Evolutionary conservation across 2,888 invertebrate species (phyloP).

Genomic region (Blastobasis adustella): DNA sequence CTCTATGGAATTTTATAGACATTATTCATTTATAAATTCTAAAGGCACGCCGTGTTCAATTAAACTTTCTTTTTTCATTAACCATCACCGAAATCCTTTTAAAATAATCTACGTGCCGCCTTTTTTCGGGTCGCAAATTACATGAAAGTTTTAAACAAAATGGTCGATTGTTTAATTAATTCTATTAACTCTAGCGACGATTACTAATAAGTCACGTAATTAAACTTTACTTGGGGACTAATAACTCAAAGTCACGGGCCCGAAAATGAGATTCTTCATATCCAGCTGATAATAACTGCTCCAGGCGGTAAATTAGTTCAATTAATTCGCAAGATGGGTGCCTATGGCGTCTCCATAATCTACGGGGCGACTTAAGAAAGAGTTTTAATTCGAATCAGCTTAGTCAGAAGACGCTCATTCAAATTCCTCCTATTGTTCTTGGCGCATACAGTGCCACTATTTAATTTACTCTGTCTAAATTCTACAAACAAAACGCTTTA

Average conservation of each 20-base stretch:
- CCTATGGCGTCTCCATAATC: slow-evolving; percentile 44
- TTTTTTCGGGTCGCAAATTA: neutral
- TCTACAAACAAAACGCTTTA: too few species aligned
- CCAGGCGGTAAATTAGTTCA: slow-evolving; percentile 42
- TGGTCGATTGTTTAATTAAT: neutral
- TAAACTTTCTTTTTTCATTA: too few species aligned
- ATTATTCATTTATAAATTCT: too few species aligned
- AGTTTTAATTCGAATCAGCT: slow-evolving; percentile 59
- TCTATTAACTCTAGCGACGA: neutral
- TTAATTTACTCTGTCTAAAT: too few species aligned
- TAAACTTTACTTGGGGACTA: slow-evolving; percentile 13
- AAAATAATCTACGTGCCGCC: too few species aligned
- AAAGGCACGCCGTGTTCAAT: too few species aligned
- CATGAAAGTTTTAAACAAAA: neutral
- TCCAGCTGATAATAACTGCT: slow-evolving; percentile 16
- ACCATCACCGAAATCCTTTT: too few species aligned
- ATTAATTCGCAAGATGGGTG: slow-evolving; percentile 41
- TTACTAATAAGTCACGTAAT: neutral
- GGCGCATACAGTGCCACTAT: too few species aligned
- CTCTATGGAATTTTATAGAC: too few species aligned
- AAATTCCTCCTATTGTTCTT: slow-evolving; percentile 13
- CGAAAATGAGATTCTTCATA: slow-evolving; percentile 17
- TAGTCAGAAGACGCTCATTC: slow-evolving; percentile 45
- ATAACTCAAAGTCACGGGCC: slow-evolving; percentile 19
- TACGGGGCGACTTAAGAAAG: slow-evolving; percentile 44